Conservation (phyloP, 23 tunicate species). For the Trididemnum miniatum region DNA sequence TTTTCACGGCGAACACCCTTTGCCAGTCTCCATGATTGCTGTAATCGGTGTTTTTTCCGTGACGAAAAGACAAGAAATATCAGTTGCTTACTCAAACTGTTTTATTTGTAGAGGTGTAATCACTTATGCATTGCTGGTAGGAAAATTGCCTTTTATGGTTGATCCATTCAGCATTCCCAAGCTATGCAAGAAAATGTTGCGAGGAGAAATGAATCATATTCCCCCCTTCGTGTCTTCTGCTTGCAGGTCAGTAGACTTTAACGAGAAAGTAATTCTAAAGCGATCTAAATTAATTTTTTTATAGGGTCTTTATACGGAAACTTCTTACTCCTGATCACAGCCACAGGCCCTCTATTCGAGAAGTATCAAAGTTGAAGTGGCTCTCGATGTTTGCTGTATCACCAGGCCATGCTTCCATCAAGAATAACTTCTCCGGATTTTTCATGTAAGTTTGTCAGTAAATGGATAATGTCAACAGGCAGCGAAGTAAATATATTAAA, state of each 20-base stretch:
- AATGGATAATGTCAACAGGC: no score
- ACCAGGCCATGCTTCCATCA: neutral
- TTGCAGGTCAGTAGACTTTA: conserved; percentile 57
- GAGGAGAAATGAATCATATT: conserved; percentile 94
- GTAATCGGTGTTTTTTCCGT: no score
- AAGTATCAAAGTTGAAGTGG: conserved; percentile 79
- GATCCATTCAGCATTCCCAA: conserved; percentile 93
- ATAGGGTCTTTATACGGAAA: conserved; percentile 74
- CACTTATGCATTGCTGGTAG: conserved; percentile 92
- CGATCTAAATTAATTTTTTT: neutral
- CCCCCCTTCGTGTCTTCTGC: conserved; percentile 57
- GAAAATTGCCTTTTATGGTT: conserved; percentile 95
- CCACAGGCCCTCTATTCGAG: conserved; percentile 72
- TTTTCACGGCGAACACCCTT: no score
- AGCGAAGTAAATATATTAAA: neutral
- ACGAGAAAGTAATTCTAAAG: neutral
- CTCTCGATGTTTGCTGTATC: neutral
- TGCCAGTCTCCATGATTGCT: no score
- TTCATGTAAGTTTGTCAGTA: conserved; percentile 19
- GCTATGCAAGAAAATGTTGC: conserved; percentile 87
- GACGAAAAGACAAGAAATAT: no score
- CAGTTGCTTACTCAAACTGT: no score
- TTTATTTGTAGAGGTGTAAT: conserved; percentile 79
- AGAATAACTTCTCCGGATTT: neutral
- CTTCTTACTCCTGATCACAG: conserved; percentile 62